Conservation (phyloP, 2,888 invertebrate genomes). For the Noctuana brunneofusca region DNA sequence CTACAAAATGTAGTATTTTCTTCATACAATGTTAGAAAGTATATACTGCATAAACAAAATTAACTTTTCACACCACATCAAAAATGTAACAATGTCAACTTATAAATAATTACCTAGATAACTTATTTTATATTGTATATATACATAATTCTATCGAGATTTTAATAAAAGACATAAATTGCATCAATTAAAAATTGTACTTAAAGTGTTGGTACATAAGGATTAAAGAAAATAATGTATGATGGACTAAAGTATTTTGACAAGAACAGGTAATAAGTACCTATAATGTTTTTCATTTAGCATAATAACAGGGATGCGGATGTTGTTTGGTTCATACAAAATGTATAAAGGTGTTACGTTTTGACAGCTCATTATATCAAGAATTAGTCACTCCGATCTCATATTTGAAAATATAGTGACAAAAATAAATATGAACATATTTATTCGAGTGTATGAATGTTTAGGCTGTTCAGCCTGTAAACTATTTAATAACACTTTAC, state of each 20-base stretch:
- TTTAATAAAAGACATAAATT: slow-evolving; percentile 62
- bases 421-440: slow-evolving; percentile 26
- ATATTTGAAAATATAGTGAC: slow-evolving; percentile 19
- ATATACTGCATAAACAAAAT: slow-evolving; percentile 7
- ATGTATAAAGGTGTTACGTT: no score
- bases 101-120: slow-evolving; percentile 14
- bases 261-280: no score
- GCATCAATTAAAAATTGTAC: slow-evolving; percentile 55
- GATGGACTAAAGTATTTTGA: not conserved
- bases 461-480: slow-evolving; percentile 1
- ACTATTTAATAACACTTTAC: slow-evolving; percentile 9
- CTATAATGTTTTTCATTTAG: not conserved
- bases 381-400: no score
- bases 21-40: not conserved
- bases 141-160: slow-evolving; percentile 64
- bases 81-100: slow-evolving; percentile 30
- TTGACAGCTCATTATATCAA: no score
- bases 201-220: slow-evolving; percentile 53
- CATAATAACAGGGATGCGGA: no score
- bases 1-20: not conserved
- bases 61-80: slow-evolving; percentile 34
- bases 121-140: slow-evolving; percentile 9
- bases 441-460: slow-evolving; percentile 29
- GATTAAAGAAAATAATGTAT: not conserved
- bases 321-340: no score